Conservation (phyloP, 2,888 invertebrate species). For the Limenitis camilla region DNA sequence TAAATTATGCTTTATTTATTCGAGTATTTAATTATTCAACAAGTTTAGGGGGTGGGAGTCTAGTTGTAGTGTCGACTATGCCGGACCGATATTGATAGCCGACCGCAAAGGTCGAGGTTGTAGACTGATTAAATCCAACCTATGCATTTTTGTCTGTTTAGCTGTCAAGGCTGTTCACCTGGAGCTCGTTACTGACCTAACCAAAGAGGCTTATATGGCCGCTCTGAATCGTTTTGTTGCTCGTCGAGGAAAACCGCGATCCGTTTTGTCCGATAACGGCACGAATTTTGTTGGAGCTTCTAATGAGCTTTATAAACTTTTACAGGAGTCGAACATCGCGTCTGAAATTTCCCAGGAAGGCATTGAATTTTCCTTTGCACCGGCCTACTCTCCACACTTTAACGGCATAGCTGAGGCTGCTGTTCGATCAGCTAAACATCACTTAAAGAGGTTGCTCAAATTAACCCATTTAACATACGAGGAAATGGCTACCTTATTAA, state of each 20-base stretch:
- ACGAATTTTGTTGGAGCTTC: neutral
- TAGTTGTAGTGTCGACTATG: constrained; percentile 24
- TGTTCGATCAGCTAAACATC: no score
- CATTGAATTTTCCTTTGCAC: no score
- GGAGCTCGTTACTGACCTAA: no score
- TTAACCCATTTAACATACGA: neutral
- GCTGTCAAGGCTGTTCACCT: constrained; percentile 1
- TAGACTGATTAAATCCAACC: constrained; percentile 19
- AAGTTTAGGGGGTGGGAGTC: no score
- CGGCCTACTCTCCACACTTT: no score
- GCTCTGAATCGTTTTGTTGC: neutral
- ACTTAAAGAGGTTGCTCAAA: no score
- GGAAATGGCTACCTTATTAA: neutral
- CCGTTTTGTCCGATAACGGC: neutral
- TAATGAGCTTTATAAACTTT: no score
- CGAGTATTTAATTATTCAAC: no score
- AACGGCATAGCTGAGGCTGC: no score
- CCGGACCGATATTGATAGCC: constrained; percentile 25
- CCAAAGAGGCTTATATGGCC: neutral
- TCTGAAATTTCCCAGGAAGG: no score
- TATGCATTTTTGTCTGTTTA: constrained; percentile 27
- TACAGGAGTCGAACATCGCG: no score
- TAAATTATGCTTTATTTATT: no score
- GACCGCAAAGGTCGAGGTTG: constrained; percentile 25
- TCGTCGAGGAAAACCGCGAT: neutral